These are phyloP conservation scores for Phymanthus crucifer DNA, from an alignment of 92 coral and sea anemone genomes.

Conservation along the genomic window DNA sequence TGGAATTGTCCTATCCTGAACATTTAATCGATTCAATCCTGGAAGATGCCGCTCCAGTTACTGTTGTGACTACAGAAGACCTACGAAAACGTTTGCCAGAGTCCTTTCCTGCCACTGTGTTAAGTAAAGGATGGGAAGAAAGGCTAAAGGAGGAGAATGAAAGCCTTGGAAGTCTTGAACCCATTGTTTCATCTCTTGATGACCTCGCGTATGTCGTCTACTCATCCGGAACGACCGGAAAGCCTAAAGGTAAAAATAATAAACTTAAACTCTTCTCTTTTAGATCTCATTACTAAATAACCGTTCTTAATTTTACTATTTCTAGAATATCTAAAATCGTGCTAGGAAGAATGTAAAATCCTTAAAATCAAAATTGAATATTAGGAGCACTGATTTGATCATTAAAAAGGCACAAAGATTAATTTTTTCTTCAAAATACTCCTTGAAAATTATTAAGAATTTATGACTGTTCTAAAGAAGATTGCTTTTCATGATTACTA, in stretches of 20 bases:
- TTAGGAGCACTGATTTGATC: no score
- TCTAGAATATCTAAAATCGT: no score
- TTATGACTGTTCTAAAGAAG: neutral
- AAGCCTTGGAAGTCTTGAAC: slow-evolving; percentile 23
- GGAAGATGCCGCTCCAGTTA: slow-evolving; percentile 74
- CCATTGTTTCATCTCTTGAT: slow-evolving; percentile 51
- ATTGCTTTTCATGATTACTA: neutral
- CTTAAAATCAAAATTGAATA: no score
- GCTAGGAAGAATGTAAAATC: no score
- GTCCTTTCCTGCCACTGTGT: slow-evolving; percentile 45
- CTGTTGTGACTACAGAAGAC: slow-evolving; percentile 57
- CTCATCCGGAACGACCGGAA: slow-evolving; percentile 89
- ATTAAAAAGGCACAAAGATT: neutral
- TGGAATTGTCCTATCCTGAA: slow-evolving; percentile 79
- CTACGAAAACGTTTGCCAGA: slow-evolving; percentile 61
- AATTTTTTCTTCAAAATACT: neutral
- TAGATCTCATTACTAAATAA: neutral
- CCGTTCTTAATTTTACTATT: no score
- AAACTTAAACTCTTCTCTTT: neutral
- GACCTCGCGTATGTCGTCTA: slow-evolving; percentile 82
- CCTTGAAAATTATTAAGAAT: neutral
- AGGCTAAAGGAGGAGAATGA: slow-evolving; percentile 60
- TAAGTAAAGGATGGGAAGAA: slow-evolving; percentile 71
- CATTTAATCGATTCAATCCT: slow-evolving; percentile 61
- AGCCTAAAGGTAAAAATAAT: slow-evolving; percentile 68